Evolutionary conservation across 2,113 vertebrate genomes (phyloP).

Genomic region (Larimichthys crocea): DNA sequence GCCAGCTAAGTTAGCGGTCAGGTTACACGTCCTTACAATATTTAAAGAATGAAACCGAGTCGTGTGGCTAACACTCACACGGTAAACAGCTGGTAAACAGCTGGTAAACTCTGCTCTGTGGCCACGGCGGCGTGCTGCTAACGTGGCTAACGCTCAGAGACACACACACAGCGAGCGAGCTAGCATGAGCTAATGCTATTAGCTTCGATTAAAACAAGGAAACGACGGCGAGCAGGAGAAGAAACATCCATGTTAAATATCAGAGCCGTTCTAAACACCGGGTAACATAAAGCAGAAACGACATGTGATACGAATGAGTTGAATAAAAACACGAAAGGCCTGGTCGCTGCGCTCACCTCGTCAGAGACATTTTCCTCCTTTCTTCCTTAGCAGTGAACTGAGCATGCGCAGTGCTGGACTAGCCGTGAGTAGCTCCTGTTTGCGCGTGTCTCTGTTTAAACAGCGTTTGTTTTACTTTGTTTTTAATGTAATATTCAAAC

Average conservation of each 20-base stretch:
- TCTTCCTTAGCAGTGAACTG: constrained; percentile 60
- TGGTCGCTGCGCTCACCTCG: constrained; percentile 82
- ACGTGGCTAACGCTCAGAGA: constrained; percentile 24
- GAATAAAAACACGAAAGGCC: constrained; percentile 16
- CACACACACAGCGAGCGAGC: constrained; percentile 20
- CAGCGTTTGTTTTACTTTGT: too few relatives aligned
- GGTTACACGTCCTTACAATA: fast-evolving
- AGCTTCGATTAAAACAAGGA: neutral
- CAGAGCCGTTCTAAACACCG: fast-evolving
- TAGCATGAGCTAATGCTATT: constrained; percentile 22
- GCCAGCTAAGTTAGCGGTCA: neutral
- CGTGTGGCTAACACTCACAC: fast-evolving
- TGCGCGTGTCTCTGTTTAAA: neutral
- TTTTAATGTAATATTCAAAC: neutral
- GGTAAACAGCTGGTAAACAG: neutral
- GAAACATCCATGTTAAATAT: fast-evolving
- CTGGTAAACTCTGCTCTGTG: too few relatives aligned
- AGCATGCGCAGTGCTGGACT: constrained; percentile 52
- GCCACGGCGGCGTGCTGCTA: constrained; percentile 9
- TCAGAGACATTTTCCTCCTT: constrained; percentile 88
- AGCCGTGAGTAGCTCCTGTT: neutral
- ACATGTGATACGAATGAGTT: fast-evolving
- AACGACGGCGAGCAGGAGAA: fast-evolving
- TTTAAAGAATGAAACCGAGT: neutral
- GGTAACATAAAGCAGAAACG: fast-evolving